Base-by-base conservation (phyloP, 2,888 invertebrate genomes). In the Plusia festucae region DNA sequence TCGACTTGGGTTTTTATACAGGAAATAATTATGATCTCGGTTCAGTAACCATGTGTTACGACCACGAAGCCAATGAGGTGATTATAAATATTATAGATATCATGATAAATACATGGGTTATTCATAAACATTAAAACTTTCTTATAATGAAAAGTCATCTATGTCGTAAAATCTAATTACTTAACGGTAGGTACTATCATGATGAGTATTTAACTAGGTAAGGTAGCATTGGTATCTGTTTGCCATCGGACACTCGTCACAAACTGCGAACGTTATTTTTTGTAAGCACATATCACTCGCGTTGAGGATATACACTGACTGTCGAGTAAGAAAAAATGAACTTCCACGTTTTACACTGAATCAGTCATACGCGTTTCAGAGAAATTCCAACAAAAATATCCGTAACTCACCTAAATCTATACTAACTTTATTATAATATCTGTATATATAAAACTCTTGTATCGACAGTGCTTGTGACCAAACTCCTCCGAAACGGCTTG, bases 381-480 rank as follows among this genome's bases (percentile, higher is more conserved):
- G 68, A 67, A 71, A 72, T 69, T 68, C 60, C 62, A 60, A 57
- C 78, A 16, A 66, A 78, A 82, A 79, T 80, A 81, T 64, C 20
- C 57, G 65, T 70, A n/a, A 78, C 77, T 81, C 80, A 82, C 72
- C 53, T 56, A n/a, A n/a, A n/a, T n/a, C n/a, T n/a, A n/a, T n/a
- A n/a, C n/a, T n/a, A n/a, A n/a, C n/a, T n/a, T n/a, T n/a, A n/a
- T n/a, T n/a, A n/a, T n/a, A n/a, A n/a, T n/a, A n/a, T n/a, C n/a
- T n/a, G n/a, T n/a, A n/a, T n/a, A n/a, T n/a, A n/a, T n/a, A n/a
- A n/a, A n/a, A n/a, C n/a, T n/a, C n/a, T n/a, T n/a, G n/a, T n/a
- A n/a, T n/a, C n/a, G n/a, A n/a, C n/a, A n/a, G n/a, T n/a, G n/a
- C n/a, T n/a, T n/a, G n/a, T n/a, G n/a, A n/a, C n/a, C n/a, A n/a